Base-by-base conservation (phyloP, 1,140 invertebrate species). In the Lordiphosa clarofinis region DNA sequence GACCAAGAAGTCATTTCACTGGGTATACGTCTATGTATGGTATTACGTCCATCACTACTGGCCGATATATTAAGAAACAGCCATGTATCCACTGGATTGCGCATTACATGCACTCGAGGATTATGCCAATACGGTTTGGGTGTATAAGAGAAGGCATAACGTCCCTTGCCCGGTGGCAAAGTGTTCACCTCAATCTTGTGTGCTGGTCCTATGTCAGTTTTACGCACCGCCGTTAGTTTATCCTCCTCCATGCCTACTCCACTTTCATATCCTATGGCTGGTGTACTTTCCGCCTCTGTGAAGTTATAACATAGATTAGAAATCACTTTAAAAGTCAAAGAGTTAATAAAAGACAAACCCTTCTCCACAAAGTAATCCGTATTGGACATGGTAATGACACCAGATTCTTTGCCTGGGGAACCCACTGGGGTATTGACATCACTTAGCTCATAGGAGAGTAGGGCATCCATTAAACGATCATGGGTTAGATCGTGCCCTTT, bases 1-100 rank as follows among this genome's bases (percentile, higher is more conserved):
- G 95, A 91, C 97, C 97, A 99, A 2, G 96, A 96, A 1, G 96
- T 98, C 39, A 99, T 96, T 0, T 95, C 95, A 61, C 96, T 94
- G 0, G 98, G 98, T 36, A 97, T 93, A 28, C 88, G 81, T 13
- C 84, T 49, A 35, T 88, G 87, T 42, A 90, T 91, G 15, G 92
- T 91, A 12, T 75, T 86, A 13, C 81, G 64, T 21, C 88, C 87
- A 39, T 88, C 88, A 50, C 72, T 87, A 52, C 93, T 92, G 70
- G 94, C 92, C 52, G 95, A 93, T 70, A 95, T 92, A 90, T 96
- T 96, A 74, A 92, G 90, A 90, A 96, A 96, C 86, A 96, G 92
- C 95, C 95, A 97, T 42, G 95, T 96, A 69, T 93, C 91, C 62
- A 92, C 93, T 37, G 95, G 92, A 72, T 93, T 90, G 86, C 93